These are phyloP conservation scores for Phyllostomus discolor DNA, from an alignment of 2,113 vertebrate genomes.

Conservation along the genomic window DNA sequence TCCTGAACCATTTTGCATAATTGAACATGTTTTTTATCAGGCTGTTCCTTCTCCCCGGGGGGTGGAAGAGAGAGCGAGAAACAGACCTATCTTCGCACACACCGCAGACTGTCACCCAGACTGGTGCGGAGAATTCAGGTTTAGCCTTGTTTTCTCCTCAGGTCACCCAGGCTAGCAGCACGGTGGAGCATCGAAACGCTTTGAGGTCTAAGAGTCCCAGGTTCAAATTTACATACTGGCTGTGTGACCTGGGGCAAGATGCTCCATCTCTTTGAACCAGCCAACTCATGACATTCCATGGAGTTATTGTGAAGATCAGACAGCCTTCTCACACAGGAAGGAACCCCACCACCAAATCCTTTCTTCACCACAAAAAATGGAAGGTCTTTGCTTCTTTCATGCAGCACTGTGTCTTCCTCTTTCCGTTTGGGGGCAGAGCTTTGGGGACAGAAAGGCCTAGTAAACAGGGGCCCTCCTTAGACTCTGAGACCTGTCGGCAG, in stretches of 20 bases:
- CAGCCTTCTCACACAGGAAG: not conserved
- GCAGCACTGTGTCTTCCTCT: not conserved
- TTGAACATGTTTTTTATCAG: slow-evolving; percentile 66
- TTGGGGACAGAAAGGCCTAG: not conserved
- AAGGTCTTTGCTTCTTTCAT: too few species aligned
- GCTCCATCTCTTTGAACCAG: not conserved
- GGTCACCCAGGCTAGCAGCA: not conserved
- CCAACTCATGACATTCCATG: not conserved
- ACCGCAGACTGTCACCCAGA: not conserved
- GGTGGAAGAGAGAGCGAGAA: not conserved
- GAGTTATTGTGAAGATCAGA: not conserved
- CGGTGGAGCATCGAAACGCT: not conserved
- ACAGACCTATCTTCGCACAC: not conserved
- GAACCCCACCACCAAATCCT: not conserved
- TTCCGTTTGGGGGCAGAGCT: not conserved
- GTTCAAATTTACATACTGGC: not conserved
- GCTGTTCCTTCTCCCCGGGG: slow-evolving; percentile 32
- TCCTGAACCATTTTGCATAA: slow-evolving; percentile 69
- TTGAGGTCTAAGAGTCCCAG: not conserved
- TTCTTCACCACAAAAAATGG: not conserved
- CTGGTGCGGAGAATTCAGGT: not conserved
- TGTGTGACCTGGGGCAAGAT: not conserved
- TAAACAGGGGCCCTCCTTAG: not conserved
- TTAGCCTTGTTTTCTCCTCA: not conserved
- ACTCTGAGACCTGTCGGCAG: not conserved